phyloP scores from a whole-genome alignment of 2,113 vertebrate genomes.

The Protobothrops flavoviridis region DNA sequence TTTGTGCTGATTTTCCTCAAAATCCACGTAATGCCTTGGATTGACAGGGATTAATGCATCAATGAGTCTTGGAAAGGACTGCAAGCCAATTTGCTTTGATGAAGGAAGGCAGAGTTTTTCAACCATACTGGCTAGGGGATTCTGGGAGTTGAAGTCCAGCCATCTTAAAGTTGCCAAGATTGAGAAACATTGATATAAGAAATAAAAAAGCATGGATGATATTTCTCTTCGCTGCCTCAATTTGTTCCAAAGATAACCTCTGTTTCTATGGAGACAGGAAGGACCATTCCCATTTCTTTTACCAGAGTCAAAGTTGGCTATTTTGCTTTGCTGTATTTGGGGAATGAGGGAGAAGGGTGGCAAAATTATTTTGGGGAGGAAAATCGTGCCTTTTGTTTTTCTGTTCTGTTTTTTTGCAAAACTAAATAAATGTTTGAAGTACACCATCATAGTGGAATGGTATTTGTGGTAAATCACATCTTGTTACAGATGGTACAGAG shows the following conservation, averaged over 20 bases:
- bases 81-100: not conserved
- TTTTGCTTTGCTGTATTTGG: not conserved
- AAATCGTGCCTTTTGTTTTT: not conserved
- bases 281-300: not conserved
- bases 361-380: not conserved
- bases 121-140: not conserved
- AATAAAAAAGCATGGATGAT: not conserved
- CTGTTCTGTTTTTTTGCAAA: not conserved
- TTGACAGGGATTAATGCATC: not conserved
- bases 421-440: not conserved
- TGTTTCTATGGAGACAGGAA: not conserved
- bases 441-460: not conserved
- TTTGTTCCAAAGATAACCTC: not conserved
- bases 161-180: not conserved
- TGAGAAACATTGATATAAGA: not conserved
- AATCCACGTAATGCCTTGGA: not conserved
- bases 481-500: not conserved
- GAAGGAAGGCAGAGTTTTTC: not conserved
- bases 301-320: not conserved
- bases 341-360: not conserved
- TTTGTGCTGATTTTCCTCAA: constrained; percentile 11
- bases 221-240: not conserved
- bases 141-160: not conserved
- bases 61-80: not conserved
- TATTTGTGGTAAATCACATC: not conserved